Evolutionary conservation across 2,888 invertebrate species (phyloP).

Genomic region (Ophion ellenae): DNA sequence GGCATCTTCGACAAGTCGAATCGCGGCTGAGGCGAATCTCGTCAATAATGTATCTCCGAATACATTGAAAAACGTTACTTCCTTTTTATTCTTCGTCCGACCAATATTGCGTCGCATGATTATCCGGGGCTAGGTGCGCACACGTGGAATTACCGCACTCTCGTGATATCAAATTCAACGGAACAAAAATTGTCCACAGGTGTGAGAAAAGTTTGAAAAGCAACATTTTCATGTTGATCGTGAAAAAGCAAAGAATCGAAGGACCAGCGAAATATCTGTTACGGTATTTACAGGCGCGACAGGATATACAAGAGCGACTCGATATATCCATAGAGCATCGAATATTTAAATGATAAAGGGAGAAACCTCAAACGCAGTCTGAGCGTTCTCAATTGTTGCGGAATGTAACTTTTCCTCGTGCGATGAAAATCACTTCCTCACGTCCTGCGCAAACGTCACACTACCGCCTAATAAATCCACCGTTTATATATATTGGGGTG

Average conservation of each 20-base stretch:
- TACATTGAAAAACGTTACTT: neutral
- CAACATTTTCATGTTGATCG: too few species aligned
- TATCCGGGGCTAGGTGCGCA: neutral
- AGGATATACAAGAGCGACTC: neutral
- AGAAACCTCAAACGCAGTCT: neutral
- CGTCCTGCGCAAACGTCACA: constrained; percentile 9
- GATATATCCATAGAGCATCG: neutral
- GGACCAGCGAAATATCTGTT: neutral
- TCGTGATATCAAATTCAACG: neutral
- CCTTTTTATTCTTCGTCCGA: constrained; percentile 4
- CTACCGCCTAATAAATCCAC: constrained; percentile 13
- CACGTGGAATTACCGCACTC: neutral
- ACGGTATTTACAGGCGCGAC: neutral
- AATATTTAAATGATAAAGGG: neutral
- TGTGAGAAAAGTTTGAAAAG: neutral
- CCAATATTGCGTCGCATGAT: neutral
- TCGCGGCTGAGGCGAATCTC: neutral
- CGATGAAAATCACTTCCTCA: constrained; percentile 8
- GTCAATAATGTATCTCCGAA: neutral
- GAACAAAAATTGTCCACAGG: neutral
- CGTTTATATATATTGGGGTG: constrained; percentile 11
- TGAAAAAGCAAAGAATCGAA: neutral
- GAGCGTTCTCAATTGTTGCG: neutral
- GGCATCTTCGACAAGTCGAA: constrained; percentile 33
- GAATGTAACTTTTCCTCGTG: constrained; percentile 28